A percentile compares a stretch with the other conserved stretches of the same genome.
These are phyloP conservation scores for Lamprotornis superbus DNA, from an alignment of 2,113 vertebrate genomes.

Conservation along the genomic window DNA sequence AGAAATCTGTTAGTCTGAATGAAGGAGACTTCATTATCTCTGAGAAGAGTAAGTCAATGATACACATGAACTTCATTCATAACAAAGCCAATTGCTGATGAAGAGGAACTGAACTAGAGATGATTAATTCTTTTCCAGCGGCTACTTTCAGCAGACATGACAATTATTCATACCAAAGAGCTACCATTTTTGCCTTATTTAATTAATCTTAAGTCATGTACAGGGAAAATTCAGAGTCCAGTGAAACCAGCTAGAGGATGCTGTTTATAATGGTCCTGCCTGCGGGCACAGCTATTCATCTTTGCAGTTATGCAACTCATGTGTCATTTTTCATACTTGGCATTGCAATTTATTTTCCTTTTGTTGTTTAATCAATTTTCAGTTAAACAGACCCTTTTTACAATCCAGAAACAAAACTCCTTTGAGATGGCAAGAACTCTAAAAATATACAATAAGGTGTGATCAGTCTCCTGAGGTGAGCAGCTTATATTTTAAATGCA, in stretches of 20 bases:
- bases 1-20: not conserved
- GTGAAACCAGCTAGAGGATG: not conserved
- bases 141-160: not conserved
- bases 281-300: not conserved
- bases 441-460: not conserved
- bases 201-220: slow-evolving; percentile 27
- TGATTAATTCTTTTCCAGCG: not conserved
- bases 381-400: not conserved
- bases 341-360: slow-evolving; percentile 1
- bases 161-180: not conserved
- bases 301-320: not conserved
- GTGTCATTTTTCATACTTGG: slow-evolving; percentile 14
- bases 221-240: not conserved
- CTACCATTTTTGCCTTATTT: not conserved
- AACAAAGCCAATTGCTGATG: slow-evolving; percentile 4
- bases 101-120: not conserved
- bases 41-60: not conserved
- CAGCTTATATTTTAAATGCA: not conserved
- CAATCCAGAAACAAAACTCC: not conserved
- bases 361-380: slow-evolving; percentile 16
- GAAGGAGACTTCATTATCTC: slow-evolving; percentile 8
- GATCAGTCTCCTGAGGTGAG: not conserved
- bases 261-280: not conserved
- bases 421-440: not conserved
- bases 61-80: not conserved